Percentiles rank a stretch among this genome's conserved stretches.
Conservation (phyloP, 2,797 vertebrate genomes). For the Ciconia nigra region DNA sequence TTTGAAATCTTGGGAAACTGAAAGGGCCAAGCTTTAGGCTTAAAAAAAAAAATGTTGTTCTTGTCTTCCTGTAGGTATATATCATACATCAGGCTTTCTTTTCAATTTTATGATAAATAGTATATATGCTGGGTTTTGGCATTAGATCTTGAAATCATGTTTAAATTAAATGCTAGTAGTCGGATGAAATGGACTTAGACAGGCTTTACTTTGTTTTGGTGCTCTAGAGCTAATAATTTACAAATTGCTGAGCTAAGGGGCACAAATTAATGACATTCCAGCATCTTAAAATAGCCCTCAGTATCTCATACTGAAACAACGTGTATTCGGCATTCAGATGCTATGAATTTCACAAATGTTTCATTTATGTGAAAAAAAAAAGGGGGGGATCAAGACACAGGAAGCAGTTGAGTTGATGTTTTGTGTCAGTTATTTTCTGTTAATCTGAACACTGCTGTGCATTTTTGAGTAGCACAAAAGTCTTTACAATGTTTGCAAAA, state of each 20-base stretch:
- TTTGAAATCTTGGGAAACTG: neutral
- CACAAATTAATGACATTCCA: constrained; percentile 45
- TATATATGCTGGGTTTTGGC: neutral
- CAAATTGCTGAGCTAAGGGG: constrained; percentile 34
- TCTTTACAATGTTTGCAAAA: neutral
- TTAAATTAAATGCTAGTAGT: constrained; percentile 3
- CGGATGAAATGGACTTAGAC: constrained; percentile 13
- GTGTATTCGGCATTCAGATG: neutral
- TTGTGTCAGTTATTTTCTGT: neutral
- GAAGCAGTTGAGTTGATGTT: neutral
- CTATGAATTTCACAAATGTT: constrained; percentile 1
- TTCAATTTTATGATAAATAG: neutral
- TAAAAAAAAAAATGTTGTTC: neutral
- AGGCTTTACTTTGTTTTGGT: constrained; percentile 37
- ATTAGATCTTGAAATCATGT: neutral
- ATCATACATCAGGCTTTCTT: neutral
- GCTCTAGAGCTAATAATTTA: constrained; percentile 56
- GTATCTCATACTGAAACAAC: constrained; percentile 3
- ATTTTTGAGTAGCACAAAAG: neutral
- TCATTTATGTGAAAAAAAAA: neutral
- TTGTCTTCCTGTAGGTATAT: neutral
- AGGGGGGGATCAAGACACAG: neutral
- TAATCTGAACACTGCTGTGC: neutral
- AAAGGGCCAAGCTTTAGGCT: neutral
- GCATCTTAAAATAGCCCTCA: constrained; percentile 2